A percentile compares a stretch with the other conserved stretches of the same genome.
Evolutionary conservation across 2,797 vertebrate genomes (phyloP).

Genomic region (Potorous gilbertii): DNA sequence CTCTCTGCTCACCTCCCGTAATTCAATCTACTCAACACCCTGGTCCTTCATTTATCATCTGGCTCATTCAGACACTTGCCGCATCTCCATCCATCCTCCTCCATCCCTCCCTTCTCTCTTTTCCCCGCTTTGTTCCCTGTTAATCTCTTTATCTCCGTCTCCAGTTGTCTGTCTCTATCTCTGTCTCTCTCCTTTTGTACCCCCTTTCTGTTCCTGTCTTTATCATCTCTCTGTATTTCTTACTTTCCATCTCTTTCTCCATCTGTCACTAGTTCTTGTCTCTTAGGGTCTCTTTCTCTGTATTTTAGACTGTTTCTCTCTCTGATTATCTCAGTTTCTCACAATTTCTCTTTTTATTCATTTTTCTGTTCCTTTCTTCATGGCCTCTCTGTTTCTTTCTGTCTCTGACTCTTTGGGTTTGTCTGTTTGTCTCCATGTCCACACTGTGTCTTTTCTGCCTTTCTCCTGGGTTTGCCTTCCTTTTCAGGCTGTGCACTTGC

Average conservation of each 20-base stretch:
- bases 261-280: neutral
- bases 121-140: neutral
- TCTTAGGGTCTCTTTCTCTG: neutral
- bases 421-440: neutral
- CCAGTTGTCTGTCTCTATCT: neutral
- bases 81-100: neutral
- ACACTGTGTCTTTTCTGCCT: neutral
- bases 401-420: neutral
- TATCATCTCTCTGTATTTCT: neutral
- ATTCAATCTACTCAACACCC: conserved; percentile 3
- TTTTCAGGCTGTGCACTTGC: neutral
- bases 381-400: neutral
- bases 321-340: neutral
- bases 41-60: conserved; percentile 5
- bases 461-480: neutral
- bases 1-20: conserved; percentile 3
- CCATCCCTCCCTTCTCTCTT: neutral
- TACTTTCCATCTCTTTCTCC: neutral
- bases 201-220: neutral
- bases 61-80: neutral
- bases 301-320: neutral
- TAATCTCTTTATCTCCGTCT: neutral
- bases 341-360: neutral
- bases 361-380: neutral
- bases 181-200: neutral